These are phyloP conservation scores for Spea multiplicata DNA, from an alignment of 2,113 vertebrate species.

Conservation along the genomic window DNA sequence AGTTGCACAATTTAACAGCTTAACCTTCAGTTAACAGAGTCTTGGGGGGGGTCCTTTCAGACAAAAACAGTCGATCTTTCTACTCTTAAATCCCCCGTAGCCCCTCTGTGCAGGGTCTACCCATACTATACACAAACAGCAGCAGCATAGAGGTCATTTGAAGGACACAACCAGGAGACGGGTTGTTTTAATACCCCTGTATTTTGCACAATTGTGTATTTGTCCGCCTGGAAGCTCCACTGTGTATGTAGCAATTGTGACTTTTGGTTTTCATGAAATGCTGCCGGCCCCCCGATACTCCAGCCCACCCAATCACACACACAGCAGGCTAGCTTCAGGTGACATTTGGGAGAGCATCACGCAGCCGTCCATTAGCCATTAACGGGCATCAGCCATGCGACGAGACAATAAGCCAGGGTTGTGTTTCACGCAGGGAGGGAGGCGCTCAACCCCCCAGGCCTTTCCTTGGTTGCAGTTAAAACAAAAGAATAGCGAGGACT, in stretches of 20 bases:
- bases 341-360: not conserved
- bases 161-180: no score
- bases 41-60: no score
- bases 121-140: no score
- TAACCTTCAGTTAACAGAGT: no score
- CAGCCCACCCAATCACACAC: not conserved
- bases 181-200: no score
- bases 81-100: no score
- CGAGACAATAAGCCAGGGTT: conserved; percentile 5
- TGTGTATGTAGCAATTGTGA: not conserved
- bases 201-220: not conserved
- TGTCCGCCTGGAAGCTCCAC: not conserved
- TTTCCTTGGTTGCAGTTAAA: not conserved
- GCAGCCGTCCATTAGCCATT: not conserved
- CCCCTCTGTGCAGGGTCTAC: no score
- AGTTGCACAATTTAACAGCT: no score
- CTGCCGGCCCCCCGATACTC: not conserved
- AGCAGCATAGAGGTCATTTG: no score
- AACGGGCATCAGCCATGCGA: conserved; percentile 1
- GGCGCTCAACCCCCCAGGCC: not conserved
- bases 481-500: conserved; percentile 15
- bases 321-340: not conserved
- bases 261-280: not conserved
- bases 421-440: conserved; percentile 7
- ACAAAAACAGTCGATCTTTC: no score